These are phyloP conservation scores for Turritopsis dohrnii DNA, from an alignment of 30 jellyfish, hydroid and myxozoan genomes.

Conservation along the genomic window DNA sequence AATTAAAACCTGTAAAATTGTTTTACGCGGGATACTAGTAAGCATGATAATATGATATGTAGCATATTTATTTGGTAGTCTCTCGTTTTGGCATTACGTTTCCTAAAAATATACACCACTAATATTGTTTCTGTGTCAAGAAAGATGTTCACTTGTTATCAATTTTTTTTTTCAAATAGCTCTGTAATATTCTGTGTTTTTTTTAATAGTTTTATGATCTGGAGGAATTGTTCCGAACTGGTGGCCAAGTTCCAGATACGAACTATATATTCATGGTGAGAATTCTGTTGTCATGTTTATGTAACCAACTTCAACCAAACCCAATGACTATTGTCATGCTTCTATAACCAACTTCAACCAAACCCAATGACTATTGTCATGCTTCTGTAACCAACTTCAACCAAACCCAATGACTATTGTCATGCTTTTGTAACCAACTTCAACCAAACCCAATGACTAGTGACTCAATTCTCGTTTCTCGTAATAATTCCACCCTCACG, in stretches of 20 bases:
- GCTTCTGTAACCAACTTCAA: neutral
- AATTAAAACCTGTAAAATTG: too few relatives aligned
- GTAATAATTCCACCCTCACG: too few relatives aligned
- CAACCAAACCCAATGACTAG: too few relatives aligned
- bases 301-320: neutral
- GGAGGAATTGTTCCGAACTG: constrained; percentile 91
- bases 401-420: too few relatives aligned
- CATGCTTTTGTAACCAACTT: neutral
- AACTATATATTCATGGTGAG: constrained; percentile 82
- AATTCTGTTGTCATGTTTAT: neutral
- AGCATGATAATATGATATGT: too few relatives aligned
- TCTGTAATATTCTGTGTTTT: constrained; percentile 14
- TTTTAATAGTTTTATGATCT: constrained; percentile 96
- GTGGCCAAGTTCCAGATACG: constrained; percentile 99
- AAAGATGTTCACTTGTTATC: too few relatives aligned
- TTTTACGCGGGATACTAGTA: too few relatives aligned
- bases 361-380: neutral
- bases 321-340: neutral
- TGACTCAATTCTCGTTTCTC: too few relatives aligned
- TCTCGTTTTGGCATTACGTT: too few relatives aligned
- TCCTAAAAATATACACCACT: too few relatives aligned
- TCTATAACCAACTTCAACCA: neutral
- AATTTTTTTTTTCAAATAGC: neutral
- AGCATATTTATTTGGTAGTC: too few relatives aligned
- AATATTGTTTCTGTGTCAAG: too few relatives aligned